These are phyloP conservation scores for Forbesichthys agassizii DNA, from an alignment of 2,113 vertebrate genomes.

Conservation along the genomic window DNA sequence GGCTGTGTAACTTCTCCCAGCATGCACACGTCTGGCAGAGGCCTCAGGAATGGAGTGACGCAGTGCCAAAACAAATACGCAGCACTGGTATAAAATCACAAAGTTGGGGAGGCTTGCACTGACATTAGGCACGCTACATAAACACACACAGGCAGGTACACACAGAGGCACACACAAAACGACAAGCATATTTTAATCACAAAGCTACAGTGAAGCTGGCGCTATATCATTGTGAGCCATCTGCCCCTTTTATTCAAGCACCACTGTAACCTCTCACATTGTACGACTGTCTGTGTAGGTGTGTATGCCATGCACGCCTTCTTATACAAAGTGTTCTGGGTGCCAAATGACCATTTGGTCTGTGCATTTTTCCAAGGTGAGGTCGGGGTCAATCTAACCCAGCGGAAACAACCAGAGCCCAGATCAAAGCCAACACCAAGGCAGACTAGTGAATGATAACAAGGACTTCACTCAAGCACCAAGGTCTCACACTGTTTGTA, in stretches of 20 bases:
- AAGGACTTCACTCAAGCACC: conserved; percentile 42
- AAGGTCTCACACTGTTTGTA: background rate
- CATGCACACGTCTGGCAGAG: conserved; percentile 34
- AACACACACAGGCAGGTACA: conserved; percentile 5
- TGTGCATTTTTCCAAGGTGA: conserved; percentile 66
- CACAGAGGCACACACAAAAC: conserved; percentile 23
- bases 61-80: conserved; percentile 38
- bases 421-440: conserved; percentile 47
- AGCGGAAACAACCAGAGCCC: conserved; percentile 64
- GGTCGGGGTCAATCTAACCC: conserved; percentile 65
- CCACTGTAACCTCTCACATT: conserved; percentile 66
- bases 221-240: conserved; percentile 60
- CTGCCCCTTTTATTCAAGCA: conserved; percentile 69
- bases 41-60: background rate
- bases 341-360: conserved; percentile 70
- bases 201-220: conserved; percentile 43
- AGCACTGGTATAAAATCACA: conserved; percentile 22
- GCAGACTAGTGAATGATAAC: conserved; percentile 37
- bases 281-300: conserved; percentile 5
- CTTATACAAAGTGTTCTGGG: conserved; percentile 53
- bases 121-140: conserved; percentile 25
- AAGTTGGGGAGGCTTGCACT: conserved; percentile 31
- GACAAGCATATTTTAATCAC: conserved; percentile 60
- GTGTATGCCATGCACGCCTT: conserved; percentile 39
- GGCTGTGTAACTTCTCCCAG: conserved; percentile 32